A percentile compares a stretch with the other conserved stretches of the same genome.
phyloP scores from a whole-genome alignment of 2,797 vertebrate species.

The Takifugu rubripes region DNA sequence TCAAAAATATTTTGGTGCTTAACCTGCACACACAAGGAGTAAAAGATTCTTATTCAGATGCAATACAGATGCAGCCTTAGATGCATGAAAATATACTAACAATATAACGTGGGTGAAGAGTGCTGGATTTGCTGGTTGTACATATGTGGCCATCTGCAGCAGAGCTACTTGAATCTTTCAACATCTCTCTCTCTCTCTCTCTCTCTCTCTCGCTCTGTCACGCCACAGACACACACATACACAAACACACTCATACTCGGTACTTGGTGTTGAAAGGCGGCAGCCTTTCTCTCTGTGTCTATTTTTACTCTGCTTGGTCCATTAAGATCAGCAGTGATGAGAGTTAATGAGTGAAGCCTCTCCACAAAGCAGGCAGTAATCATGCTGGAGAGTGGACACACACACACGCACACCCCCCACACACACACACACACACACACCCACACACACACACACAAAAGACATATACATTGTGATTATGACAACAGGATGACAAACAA shows the following conservation, averaged over 20 bases:
- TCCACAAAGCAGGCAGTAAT: constrained; percentile 65
- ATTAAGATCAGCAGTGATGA: constrained; percentile 77
- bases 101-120: not conserved
- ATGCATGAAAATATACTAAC: not conserved
- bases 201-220: not conserved
- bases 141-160: constrained; percentile 1
- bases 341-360: constrained; percentile 72
- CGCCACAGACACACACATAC: constrained; percentile 10
- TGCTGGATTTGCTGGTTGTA: constrained; percentile 1
- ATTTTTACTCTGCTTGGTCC: constrained; percentile 71
- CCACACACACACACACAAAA: not conserved
- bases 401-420: constrained; percentile 14
- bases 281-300: constrained; percentile 41
- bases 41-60: too few species aligned
- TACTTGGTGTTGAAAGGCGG: constrained; percentile 52
- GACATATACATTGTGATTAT: constrained; percentile 2
- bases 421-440: not conserved
- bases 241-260: constrained; percentile 4
- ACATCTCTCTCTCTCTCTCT: not conserved
- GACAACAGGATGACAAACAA: not conserved
- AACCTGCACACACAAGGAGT: not conserved
- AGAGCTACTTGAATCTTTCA: constrained; percentile 17
- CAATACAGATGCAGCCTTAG: not conserved
- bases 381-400: constrained; percentile 39
- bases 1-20: too few species aligned